A percentile compares a stretch with the other conserved stretches of the same genome.
These are phyloP conservation scores for Synanthedon andrenaeformis DNA, from an alignment of 2,888 invertebrate genomes.

Conservation along the genomic window DNA sequence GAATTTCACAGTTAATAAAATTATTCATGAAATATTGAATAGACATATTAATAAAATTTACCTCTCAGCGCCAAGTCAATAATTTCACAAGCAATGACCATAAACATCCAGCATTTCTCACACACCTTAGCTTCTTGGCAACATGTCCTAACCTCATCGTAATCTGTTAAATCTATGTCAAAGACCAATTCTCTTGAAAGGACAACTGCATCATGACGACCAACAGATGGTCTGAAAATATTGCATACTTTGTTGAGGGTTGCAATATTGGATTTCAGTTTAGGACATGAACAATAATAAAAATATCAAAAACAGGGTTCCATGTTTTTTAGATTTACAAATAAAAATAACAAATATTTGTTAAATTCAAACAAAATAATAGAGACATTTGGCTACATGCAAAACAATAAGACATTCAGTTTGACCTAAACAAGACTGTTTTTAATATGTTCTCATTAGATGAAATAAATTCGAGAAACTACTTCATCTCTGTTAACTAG, in stretches of 20 bases:
- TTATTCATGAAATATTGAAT: too few species aligned
- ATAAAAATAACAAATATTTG: too few species aligned
- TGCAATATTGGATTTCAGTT: background rate
- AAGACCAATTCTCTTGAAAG: conserved; percentile 93
- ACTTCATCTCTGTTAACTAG: too few species aligned
- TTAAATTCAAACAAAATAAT: too few species aligned
- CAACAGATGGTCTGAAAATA: conserved; percentile 68
- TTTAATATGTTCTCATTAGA: too few species aligned
- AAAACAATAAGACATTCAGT: too few species aligned
- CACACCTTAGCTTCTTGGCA: conserved; percentile 93
- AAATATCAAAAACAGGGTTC: too few species aligned
- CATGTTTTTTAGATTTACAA: too few species aligned
- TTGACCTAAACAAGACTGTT: too few species aligned
- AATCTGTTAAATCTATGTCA: conserved; percentile 99
- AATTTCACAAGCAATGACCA: conserved; percentile 92
- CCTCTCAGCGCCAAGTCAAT: conserved; percentile 87
- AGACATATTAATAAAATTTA: conserved; percentile 24
- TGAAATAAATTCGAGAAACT: too few species aligned
- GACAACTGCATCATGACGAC: conserved; percentile 64
- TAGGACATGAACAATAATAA: background rate
- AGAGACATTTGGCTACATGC: too few species aligned
- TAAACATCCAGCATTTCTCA: conserved; percentile 95
- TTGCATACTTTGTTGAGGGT: background rate
- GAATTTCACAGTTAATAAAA: too few species aligned
- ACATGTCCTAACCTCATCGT: conserved; percentile 95